Evolutionary conservation across 2,888 invertebrate species (phyloP), one percentile per base, ranked within the genome.

Genomic region (Diplolepis rosae): DNA sequence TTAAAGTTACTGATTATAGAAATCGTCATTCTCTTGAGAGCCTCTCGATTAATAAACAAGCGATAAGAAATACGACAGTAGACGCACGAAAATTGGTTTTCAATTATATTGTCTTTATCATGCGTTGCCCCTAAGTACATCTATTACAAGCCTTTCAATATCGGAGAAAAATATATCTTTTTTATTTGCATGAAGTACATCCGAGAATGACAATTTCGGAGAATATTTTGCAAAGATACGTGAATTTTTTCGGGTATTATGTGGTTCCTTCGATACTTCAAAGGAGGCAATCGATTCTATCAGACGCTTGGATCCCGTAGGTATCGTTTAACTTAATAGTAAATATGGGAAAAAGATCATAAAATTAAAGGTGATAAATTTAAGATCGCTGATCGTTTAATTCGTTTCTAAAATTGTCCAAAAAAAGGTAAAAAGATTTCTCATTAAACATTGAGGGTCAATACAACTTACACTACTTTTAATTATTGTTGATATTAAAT

Each of bases 231-330:
- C 45, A 50, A 51, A 28, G 56, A 48, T 27, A 67, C 42, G 52
- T 65, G 45, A 68, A 56, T 66, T 22, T 54, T 18, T 42, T 70
- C 56, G 18, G 68, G 71, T 61, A 45, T 27, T 4, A 30, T 56
- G 56, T 30, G 45, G 24, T 69, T 71, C 52, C 52, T 68, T 11
- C 56, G 9, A 54, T 48, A n/a, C 35, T 70, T 22, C 45, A 15
- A 15, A 69, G 24, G 66, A 72, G 71, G 73, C 70, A 71, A 71
- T 54, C 22, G 61, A 18, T 76, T 76, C 66, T 71, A 50, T 42
- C 15, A 69, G 9, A 76, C 77, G 4, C 27, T 80, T 5, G 73
- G 66, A 66, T 79, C 78, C 0, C 48, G 79, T 80, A 51, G 77
- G 80, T 75, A 27, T 27, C 7, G 65, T 70, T 52, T 65, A 48